These are phyloP conservation scores for Neopelma chrysocephalum DNA, from an alignment of 2,797 vertebrate genomes.

Conservation along the genomic window DNA sequence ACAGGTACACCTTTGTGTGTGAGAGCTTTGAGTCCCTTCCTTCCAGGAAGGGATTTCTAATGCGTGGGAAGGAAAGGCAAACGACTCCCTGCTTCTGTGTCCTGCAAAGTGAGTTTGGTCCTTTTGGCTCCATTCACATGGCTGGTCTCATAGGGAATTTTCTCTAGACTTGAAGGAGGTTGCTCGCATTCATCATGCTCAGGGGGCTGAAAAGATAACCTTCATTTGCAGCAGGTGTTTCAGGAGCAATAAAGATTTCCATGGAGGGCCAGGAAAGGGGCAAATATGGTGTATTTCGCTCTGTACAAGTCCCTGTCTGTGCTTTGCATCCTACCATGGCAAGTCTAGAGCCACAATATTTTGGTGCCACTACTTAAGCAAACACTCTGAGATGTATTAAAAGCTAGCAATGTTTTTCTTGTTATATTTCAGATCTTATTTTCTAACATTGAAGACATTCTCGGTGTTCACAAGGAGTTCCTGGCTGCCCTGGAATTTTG, in stretches of 20 bases:
- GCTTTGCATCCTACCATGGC: neutral
- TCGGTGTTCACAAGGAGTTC: constrained; percentile 92
- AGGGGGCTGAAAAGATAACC: neutral
- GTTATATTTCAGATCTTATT: constrained; percentile 87
- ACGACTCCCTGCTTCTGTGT: neutral
- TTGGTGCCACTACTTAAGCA: neutral
- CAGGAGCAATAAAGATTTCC: neutral
- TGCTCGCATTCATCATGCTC: neutral
- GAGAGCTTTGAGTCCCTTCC: neutral
- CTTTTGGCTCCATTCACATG: neutral
- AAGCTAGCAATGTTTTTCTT: neutral
- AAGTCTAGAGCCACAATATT: neutral
- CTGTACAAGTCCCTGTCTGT: neutral
- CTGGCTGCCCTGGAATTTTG: constrained; percentile 86
- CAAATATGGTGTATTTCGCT: neutral
- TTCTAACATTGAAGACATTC: constrained; percentile 97
- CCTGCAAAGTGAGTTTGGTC: neutral
- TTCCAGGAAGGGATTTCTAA: neutral
- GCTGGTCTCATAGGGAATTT: neutral
- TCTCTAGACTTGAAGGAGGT: neutral
- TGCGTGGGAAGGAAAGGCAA: neutral
- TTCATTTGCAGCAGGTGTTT: neutral
- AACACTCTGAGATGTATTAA: neutral
- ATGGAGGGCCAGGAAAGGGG: neutral
- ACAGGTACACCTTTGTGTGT: neutral